Evolutionary conservation across 2,888 invertebrate genomes (phyloP), one percentile per base, ranked within the genome.

Genomic region (Drosophila mimica): DNA sequence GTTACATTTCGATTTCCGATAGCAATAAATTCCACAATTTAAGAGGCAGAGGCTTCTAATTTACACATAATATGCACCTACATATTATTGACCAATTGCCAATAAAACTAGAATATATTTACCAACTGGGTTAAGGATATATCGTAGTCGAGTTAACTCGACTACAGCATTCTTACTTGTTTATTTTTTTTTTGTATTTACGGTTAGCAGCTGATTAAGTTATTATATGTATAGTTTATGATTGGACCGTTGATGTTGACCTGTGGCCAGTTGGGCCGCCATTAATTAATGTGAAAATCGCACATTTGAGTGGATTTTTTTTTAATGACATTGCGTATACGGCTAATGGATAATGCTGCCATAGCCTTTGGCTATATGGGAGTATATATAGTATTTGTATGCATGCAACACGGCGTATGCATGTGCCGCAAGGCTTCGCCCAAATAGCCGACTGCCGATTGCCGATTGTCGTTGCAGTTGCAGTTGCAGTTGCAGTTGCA

Each of bases 141-240:
- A 25, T 25, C 25, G 25, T 25, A 25, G 25, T 25, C 25, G 25
- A 25, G 1, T 3, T 25, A 2, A 2, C 25, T 25, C 25, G 25
- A 25, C 25, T 25, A 25, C 25, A 25, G 25, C 25, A 25, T 25
- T 25, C 25, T 25, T 25, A 25, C 25, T 25, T 48, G 63, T 31
- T 57, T 46, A 53, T 17, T 33, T 30, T 38, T 62, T 62, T 70
- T 77, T 76, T 46, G 67, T 76, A 67, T 67, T 76, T 67, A 77
- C 64, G 57, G 73, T 49, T 66, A 63, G 52, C 58, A 62, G 59
- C 72, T 77, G 77, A 76, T 77, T 76, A 76, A 76, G 73, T 76
- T 76, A 76, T 76, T 76, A 74, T 74, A 75, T 66, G 76, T 76
- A 66, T 77, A 66, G 77, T 76, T 76, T 76, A 76, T 76, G 58